Percentiles rank a stretch among this genome's conserved stretches.
Evolutionary conservation across 92 coral and sea anemone species (phyloP).

Genomic region (Paragorgia papillata): DNA sequence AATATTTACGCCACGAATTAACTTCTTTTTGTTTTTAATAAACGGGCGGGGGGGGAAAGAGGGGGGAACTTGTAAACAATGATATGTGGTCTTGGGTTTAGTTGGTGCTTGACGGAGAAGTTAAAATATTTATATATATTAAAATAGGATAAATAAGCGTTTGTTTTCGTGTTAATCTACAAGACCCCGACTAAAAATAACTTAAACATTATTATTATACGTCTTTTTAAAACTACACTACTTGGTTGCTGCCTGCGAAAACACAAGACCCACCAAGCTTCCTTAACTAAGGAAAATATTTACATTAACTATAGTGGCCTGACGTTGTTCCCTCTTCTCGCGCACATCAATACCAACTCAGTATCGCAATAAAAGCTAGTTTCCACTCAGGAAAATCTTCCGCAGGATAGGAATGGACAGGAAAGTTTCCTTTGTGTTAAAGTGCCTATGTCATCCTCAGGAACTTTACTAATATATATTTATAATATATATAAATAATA

Average conservation of each 20-base stretch:
- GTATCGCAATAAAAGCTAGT: too few relatives aligned
- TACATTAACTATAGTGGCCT: constrained; percentile 21
- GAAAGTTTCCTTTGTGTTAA: too few relatives aligned
- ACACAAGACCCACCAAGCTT: neutral
- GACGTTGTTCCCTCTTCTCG: constrained; percentile 11
- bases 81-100: neutral
- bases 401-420: too few relatives aligned
- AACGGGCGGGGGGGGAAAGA: neutral
- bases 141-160: constrained; percentile 41
- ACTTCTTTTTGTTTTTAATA: neutral
- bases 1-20: neutral
- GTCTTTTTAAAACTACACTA: constrained; percentile 7
- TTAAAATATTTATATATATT: constrained; percentile 38
- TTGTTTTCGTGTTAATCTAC: neutral
- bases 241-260: neutral
- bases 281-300: constrained; percentile 9
- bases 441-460: too few relatives aligned
- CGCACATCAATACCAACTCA: too few relatives aligned
- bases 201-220: constrained; percentile 11
- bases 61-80: too few relatives aligned
- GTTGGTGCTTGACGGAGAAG: neutral
- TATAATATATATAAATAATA: too few relatives aligned
- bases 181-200: constrained; percentile 26
- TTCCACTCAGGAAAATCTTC: too few relatives aligned
- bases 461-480: too few relatives aligned